Base-by-base conservation (phyloP, 1,140 invertebrate species). In the Onthophagus taurus region DNA sequence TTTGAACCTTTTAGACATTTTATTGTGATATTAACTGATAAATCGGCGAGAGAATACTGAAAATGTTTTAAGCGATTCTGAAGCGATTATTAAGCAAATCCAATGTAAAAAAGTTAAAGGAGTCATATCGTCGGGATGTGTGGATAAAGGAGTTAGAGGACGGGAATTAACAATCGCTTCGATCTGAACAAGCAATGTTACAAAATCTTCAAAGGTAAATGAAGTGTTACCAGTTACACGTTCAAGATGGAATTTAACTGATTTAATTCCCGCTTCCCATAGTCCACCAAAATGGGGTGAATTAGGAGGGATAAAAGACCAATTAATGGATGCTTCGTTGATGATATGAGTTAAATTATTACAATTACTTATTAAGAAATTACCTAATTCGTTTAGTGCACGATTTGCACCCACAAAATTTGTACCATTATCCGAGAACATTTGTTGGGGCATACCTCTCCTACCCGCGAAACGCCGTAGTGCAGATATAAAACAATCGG, bases 381-480 rank as follows among this genome's bases (percentile, higher is more conserved):
- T 13, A 16, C 17, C 13, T 33, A 33, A 33, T 18, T 38, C 16
- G 17, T 38, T 21, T 9, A 46, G 16, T 33, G 20, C 43, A 12
- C 37, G 19, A 19, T 44, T 8, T 4, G 42, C 43, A 11, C 35
- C 43, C 7, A 63, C 49, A 39, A 63, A 69, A 45, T 67, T 69
- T 2, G 54, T 61, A 1, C 61, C 67, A 34, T 60, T 59, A 42
- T 70, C 66, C 0, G 54, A 57, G 9, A 36, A 9, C 7, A 36
- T 19, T 19, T 19, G 17, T 16, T 36, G 21, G 14, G 37, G 37
- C 12, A 12, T 23, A 14, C 56, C 55, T 45, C 63, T 29, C 4
- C 51, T 11, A 14, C 60, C 36, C 41, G 67, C 65, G 8, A 61
- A 14, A n/a, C 52, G 44, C n/a, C n/a, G n/a, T 4, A 62, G 36